These are phyloP conservation scores for Eristalis pertinax DNA, from an alignment of 2,888 invertebrate species.

Conservation along the genomic window DNA sequence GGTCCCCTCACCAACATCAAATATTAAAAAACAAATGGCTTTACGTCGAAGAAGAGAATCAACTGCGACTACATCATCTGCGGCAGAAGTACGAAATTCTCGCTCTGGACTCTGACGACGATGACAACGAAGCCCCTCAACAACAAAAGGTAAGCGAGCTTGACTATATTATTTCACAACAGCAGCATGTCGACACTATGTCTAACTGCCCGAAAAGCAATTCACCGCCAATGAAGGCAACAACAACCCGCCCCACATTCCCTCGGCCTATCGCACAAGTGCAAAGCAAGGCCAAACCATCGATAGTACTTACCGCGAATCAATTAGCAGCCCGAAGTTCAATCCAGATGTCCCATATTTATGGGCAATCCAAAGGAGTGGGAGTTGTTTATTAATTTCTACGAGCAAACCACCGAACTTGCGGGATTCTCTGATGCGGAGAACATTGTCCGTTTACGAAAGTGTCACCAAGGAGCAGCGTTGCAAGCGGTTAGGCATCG, in stretches of 20 bases:
- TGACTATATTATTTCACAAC: background rate
- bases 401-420: constrained; percentile 22
- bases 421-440: background rate
- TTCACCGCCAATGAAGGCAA: too few species aligned
- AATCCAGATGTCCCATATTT: background rate
- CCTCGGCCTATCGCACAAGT: too few species aligned
- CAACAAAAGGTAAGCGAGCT: background rate
- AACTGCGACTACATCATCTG: constrained; percentile 2
- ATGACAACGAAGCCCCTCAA: background rate
- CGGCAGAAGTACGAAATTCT: constrained; percentile 21
- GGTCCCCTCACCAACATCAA: background rate
- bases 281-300: too few species aligned
- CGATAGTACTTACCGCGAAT: too few species aligned
- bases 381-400: constrained; percentile 26
- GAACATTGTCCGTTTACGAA: constrained; percentile 27
- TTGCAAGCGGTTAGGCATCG: constrained; percentile 33
- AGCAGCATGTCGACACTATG: background rate
- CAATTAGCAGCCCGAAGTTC: too few species aligned
- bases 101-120: background rate
- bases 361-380: constrained; percentile 24
- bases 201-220: too few species aligned
- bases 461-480: constrained; percentile 10
- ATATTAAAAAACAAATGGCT: background rate
- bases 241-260: too few species aligned
- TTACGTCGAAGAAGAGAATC: constrained; percentile 22